Evolutionary conservation across 2,113 vertebrate species (phyloP).

Genomic region (Chunga burmeisteri): DNA sequence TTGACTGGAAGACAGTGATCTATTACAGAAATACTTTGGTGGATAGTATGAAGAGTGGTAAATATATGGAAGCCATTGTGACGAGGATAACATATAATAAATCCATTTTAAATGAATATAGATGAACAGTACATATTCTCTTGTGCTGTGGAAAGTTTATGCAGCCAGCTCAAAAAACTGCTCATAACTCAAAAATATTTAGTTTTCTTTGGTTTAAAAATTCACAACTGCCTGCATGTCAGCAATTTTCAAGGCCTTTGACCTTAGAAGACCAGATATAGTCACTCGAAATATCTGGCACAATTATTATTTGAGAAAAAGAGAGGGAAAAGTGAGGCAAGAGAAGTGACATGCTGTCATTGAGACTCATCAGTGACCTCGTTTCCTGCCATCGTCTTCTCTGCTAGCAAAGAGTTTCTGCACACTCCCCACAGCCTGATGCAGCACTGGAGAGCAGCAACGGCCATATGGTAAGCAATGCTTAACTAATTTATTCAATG

Average conservation of each 20-base stretch:
- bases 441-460: not conserved
- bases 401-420: not conserved
- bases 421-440: not conserved
- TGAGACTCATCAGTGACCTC: not conserved
- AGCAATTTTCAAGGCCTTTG: not conserved
- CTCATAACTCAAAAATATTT: not conserved
- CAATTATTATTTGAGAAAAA: not conserved
- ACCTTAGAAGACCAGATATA: not conserved
- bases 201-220: not conserved
- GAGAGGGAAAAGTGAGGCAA: not conserved
- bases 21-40: conserved; percentile 20
- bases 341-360: not conserved
- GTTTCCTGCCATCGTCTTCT: not conserved
- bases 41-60: not conserved
- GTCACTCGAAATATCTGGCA: not conserved
- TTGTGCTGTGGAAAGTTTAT: not conserved
- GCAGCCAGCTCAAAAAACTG: not conserved
- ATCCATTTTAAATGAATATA: conserved; percentile 22
- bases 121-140: not conserved
- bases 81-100: conserved; percentile 19
- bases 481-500: not conserved
- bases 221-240: not conserved
- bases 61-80: conserved; percentile 12
- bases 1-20: conserved; percentile 38
- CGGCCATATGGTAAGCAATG: not conserved